A percentile compares a stretch with the other conserved stretches of the same genome.
phyloP scores from a whole-genome alignment of 2,113 vertebrate genomes.

The Colius striatus region DNA sequence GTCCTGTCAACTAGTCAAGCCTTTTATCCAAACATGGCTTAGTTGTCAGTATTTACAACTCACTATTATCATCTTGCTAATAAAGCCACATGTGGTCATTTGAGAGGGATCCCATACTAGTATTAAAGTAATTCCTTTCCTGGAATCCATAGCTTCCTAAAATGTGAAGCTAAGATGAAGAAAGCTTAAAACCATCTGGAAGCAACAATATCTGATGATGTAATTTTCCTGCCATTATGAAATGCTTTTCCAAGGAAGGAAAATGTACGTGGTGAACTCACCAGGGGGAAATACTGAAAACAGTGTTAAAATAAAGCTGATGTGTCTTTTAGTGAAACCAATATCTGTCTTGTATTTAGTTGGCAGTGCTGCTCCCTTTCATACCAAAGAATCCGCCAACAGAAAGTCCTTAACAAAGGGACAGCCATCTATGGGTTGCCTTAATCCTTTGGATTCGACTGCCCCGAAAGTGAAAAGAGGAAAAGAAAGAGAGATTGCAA shows the following conservation, averaged over 20 bases:
- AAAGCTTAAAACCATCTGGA: constrained; percentile 55
- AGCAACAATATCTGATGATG: constrained; percentile 24
- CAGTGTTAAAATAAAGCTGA: constrained; percentile 28
- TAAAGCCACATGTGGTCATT: background rate
- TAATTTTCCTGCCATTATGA: constrained; percentile 42
- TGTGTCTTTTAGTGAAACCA: constrained; percentile 7
- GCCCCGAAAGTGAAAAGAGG: constrained; percentile 92
- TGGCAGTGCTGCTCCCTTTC: constrained; percentile 87
- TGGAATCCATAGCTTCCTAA: constrained; percentile 7
- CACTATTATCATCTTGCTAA: background rate
- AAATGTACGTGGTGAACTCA: constrained; percentile 42
- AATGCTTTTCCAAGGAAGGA: constrained; percentile 28
- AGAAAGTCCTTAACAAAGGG: constrained; percentile 82
- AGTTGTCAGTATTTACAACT: background rate
- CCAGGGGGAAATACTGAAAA: constrained; percentile 37
- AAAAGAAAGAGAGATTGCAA: constrained; percentile 94
- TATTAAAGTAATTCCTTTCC: background rate
- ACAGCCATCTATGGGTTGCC: constrained; percentile 80
- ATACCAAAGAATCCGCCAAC: constrained; percentile 81
- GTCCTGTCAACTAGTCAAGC: background rate
- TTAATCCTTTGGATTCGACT: constrained; percentile 90
- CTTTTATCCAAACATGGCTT: background rate
- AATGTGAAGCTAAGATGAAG: constrained; percentile 2
- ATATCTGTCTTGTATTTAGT: constrained; percentile 77
- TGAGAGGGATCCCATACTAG: background rate